Evolutionary conservation across 1,140 invertebrate species (phyloP), one percentile per base, ranked within the genome.

Genomic region (Caenorhabditis brenneri): DNA sequence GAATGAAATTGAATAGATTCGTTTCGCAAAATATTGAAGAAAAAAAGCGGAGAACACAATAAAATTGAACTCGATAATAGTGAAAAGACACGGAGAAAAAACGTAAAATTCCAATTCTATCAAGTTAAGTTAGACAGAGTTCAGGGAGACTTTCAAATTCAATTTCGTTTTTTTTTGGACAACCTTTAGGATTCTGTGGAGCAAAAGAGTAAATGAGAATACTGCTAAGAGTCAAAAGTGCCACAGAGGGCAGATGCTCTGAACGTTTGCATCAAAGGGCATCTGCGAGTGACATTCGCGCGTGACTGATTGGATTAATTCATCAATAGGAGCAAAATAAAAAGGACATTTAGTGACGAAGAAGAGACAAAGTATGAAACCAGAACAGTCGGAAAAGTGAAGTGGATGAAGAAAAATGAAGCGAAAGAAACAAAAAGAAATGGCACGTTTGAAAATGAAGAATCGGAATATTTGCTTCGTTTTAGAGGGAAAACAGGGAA

Each of bases 271-370:
- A 74, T 74, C 65, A 74, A 74, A 74, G 65, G 65, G 65, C 65
- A 42, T 74, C 1, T 74, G 65, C n/a, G 65, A 74, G 65, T 74
- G 65, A 74, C 65, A 74, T 74, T 74, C 36, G 36, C 65, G 65
- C 65, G 65, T 74, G 65, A 74, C 65, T 74, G 65, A 74, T 74
- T 74, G 65, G 65, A 74, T 74, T 74, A 74, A 74, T 74, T 74
- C 65, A 74, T 74, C 65, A 74, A 74, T 74, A 74, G 65, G 36
- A 74, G 36, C 65, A 74, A 74, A 74, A 74, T 74, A 42, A 74
- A 36, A 42, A 74, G n/a, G 65, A 42, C 65, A 27, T 31, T 24
- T 16, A 65, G n/a, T 7, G 10, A 42, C 16, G 15, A 39, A 24
- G 58, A 65, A 36, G 33, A 65, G 58, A 19, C 31, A 36, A n/a